Base-by-base conservation (phyloP, 2,888 invertebrate species). In the Phyto melanocephala region DNA sequence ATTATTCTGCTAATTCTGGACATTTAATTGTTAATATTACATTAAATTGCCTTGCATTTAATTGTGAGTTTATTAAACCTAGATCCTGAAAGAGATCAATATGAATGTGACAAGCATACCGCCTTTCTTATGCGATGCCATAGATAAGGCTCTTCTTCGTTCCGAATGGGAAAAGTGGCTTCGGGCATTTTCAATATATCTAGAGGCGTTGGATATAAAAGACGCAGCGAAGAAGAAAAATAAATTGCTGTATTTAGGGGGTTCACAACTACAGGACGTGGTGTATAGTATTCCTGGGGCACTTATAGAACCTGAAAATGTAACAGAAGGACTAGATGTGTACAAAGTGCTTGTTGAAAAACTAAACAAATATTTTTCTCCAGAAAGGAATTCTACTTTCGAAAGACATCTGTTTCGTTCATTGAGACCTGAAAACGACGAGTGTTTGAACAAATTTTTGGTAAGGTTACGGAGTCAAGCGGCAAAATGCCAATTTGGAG, bases 371-470 rank as follows among this genome's bases (percentile, higher is more conserved):
- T 42, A 56, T 45, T 83, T 83, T 62, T 62, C 76, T 7, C 79
- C 83, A 6, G 54, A 81, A 47, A 79, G 78, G 22, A 83, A 84
- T 15, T 77, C 71, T 0, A 80, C 52, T 1, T 80, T 83, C 13
- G 88, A 89, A 85, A 58, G 87, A 7, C 86, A 88, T 71, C 6
- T 87, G 5, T 87, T 88, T 82, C 78, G 87, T 5, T 63, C 86
- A 8, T 72, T 87, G 0, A 83, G 87, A 85, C 80, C 87, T 60
- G 87, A 88, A 87, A 58, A 76, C 33, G 84, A 72, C 0, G 88
- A 89, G 47, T 86, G 86, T 20, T 86, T 88, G 37, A 87, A 86
- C 37, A 88, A 87, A 63, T 89, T 88, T 76, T 24, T 88, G 1
- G 42, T 87, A 4, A 81, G 86, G 52, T 52, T 88, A 5, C 37